Conservation (phyloP, 2,888 invertebrate genomes). For the Brenthis daphne region DNA sequence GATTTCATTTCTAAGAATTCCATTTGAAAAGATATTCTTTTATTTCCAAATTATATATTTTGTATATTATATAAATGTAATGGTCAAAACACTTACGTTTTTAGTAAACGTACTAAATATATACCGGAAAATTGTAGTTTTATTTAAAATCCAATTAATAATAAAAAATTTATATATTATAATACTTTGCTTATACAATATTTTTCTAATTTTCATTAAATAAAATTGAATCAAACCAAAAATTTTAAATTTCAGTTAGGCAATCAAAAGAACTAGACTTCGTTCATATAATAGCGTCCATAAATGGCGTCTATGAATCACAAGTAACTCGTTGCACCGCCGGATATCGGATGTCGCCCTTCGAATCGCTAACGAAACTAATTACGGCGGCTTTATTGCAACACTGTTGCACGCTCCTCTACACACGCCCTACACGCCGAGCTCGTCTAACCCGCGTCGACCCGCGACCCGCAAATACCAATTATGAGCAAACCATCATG, state of each 20-base stretch:
- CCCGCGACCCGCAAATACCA: constrained; percentile 14
- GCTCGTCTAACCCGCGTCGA: background rate
- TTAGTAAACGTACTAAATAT: too few species aligned
- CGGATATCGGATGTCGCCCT: constrained; percentile 6
- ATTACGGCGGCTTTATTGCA: constrained; percentile 19
- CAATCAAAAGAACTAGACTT: background rate
- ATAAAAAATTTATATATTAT: too few species aligned
- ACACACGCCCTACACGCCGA: background rate
- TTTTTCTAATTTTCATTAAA: too few species aligned
- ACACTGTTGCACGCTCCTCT: background rate
- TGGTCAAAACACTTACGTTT: too few species aligned
- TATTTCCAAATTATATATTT: too few species aligned
- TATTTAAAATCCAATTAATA: too few species aligned
- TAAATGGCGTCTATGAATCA: background rate
- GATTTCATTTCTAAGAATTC: too few species aligned
- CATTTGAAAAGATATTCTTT: too few species aligned
- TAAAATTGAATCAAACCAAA: too few species aligned
- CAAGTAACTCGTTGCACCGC: background rate
- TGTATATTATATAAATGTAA: too few species aligned
- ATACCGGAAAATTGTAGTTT: too few species aligned
- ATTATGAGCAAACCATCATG: constrained; percentile 5
- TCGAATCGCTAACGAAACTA: constrained; percentile 23
- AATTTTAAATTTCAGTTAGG: background rate
- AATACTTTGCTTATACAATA: too few species aligned
- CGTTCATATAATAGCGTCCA: background rate